Base-by-base conservation (phyloP, 2,113 vertebrate species). In the Sarotherodon lohbergeri region DNA sequence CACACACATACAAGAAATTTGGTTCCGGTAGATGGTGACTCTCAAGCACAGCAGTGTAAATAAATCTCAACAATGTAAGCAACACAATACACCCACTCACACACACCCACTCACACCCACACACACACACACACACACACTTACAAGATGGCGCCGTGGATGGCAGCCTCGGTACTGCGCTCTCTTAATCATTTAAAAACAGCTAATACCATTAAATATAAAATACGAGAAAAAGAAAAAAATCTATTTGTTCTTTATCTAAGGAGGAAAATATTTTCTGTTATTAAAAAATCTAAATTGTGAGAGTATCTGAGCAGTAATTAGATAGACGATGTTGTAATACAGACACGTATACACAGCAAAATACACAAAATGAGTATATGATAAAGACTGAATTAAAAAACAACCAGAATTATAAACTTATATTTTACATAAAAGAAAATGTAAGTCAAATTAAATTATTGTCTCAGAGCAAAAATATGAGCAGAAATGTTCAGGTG, bases 301-400 rank as follows among this genome's bases (percentile, higher is more conserved):
- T 0, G 4, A 66, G 34, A 39, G 17, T 13, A 66, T n/a, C 0
- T 66, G 17, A 66, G 32, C 2, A 0, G 0, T 12, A n/a, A 0
- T n/a, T 66, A 66, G 61, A 36, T 36, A 1, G 32, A 66, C n/a
- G 19, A 66, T 19, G 10, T 22, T 39, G 19, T 39, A 66, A 39
- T 8, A 39, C 0, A 1, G 61, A 39, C 1, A 71, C 11, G 24
- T 43, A 16, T 6, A 68, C 4, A 39, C 11, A 71, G 36, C 36
- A 71, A 71, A 43, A 9, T 4, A 43, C n/a, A 71, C 36, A 71
- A 24, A 43, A 71, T 68, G 34, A 66, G 34, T 39, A 3, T 1
- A 8, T 39, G 63, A 39, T 5, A 41, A 9, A 71, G 66, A 43
- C n/a, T 43, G 17, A 43, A 43, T 22, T 0, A 68, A 41, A 22